Evolutionary conservation across 2,888 invertebrate species (phyloP), one percentile per base, ranked within the genome.

Genomic region (Drosophila greeni): DNA sequence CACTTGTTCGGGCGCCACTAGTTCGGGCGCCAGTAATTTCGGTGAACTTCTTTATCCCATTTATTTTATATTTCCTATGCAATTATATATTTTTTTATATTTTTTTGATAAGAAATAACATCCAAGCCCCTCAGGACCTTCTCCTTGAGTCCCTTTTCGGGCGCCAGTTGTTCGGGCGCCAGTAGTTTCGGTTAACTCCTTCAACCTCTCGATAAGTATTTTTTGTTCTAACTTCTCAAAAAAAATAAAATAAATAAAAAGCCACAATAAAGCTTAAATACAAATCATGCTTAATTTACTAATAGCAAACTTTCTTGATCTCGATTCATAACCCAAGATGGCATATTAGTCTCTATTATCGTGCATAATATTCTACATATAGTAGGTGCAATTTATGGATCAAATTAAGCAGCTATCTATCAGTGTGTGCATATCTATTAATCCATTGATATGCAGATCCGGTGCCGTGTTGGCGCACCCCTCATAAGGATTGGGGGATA

Each of bases 381-480:
- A 26, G 1, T 42, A n/a, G 24, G 24, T 42, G n/a, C 43, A 55
- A 37, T 45, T 56, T 60, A 60, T 60, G 45, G 45, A 39, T 24
- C 16, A 60, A 56, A 60, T 60, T 56, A 55, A 59, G 59, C 56
- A 31, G 43, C 45, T 59, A 56, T 59, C 43, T 45, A 45, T 56
- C 59, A 47, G 59, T 60, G 56, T 60, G 56, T 60, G 59, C 59
- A 60, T 56, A 56, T 60, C 59, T 45, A 56, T 56, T 47, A 56
- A 24, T 33, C 24, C 12, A 60, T 60, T 60, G 16, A 60, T 59
- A 59, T 59, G 59, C 56, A 59, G 34, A 59, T 56, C 59, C 18
- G 29, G 18, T 31, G 45, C 45, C 42, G 42, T 14, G 24, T 42
- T 20, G 20, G 29, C 20, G 26, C 33, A 16, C 58, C 55, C 29